Evolutionary conservation across 2,888 invertebrate species (phyloP).

Genomic region (Encarsia formosa): DNA sequence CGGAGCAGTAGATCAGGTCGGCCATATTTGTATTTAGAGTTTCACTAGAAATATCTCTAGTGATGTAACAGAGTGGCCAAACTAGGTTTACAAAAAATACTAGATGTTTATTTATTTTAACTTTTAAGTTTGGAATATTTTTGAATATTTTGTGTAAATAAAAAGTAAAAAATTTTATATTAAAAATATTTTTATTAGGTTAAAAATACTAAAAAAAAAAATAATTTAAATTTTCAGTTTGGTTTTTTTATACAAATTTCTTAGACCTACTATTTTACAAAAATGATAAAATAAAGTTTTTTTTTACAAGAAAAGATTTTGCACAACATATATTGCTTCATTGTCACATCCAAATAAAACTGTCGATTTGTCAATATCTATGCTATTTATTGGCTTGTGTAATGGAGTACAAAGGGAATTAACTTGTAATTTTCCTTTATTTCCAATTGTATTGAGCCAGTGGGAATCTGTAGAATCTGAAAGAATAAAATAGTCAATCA

Average conservation of each 20-base stretch:
- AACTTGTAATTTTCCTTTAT: slow-evolving; percentile 60
- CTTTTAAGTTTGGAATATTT: too few relatives aligned
- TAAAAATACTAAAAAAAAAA: too few relatives aligned
- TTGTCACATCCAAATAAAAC: slow-evolving; percentile 82
- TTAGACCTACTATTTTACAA: too few relatives aligned
- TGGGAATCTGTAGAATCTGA: slow-evolving; percentile 48
- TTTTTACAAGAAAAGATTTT: slow-evolving; percentile 54
- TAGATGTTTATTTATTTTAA: too few relatives aligned
- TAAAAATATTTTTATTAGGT: too few relatives aligned
- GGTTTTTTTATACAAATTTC: too few relatives aligned
- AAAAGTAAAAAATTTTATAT: too few relatives aligned
- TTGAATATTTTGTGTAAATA: too few relatives aligned
- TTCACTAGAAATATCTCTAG: too few relatives aligned
- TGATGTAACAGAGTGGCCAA: too few relatives aligned
- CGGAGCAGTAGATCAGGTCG: background rate
- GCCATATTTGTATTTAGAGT: slow-evolving; percentile 18
- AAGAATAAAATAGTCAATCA: slow-evolving; percentile 8
- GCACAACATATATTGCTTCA: slow-evolving; percentile 81
- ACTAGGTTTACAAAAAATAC: too few relatives aligned
- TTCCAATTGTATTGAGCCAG: slow-evolving; percentile 55
- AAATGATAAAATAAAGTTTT: background rate
- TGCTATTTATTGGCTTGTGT: slow-evolving; percentile 75
- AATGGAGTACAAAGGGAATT: slow-evolving; percentile 70
- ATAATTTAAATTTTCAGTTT: too few relatives aligned
- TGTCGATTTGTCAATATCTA: slow-evolving; percentile 72